These are phyloP conservation scores for Yponomeuta plumbellus DNA, from an alignment of 2,888 invertebrate species.

Conservation along the genomic window DNA sequence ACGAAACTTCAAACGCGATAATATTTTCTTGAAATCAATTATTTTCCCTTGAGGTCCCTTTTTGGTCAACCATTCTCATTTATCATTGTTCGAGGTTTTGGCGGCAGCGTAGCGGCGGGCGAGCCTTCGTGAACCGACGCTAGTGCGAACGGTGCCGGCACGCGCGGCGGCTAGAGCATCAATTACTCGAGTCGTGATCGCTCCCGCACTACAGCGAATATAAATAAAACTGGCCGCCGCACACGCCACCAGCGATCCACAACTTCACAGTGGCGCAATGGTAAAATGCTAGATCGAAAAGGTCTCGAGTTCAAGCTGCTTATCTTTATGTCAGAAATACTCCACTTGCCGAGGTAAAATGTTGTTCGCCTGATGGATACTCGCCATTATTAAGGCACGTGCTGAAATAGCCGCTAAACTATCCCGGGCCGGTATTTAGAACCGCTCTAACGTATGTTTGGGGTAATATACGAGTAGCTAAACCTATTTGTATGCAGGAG, in stretches of 20 bases:
- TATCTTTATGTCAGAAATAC: slow-evolving; percentile 60
- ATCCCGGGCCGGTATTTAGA: slow-evolving; percentile 34
- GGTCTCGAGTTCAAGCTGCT: slow-evolving; percentile 64
- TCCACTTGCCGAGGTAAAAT: slow-evolving; percentile 38
- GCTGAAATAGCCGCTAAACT: slow-evolving; percentile 24
- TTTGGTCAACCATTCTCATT: too few species aligned
- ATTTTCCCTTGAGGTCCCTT: too few species aligned
- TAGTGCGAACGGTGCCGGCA: slow-evolving; percentile 30
- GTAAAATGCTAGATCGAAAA: slow-evolving; percentile 69
- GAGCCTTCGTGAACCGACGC: slow-evolving; percentile 24
- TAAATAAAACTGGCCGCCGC: slow-evolving; percentile 57
- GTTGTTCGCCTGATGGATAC: slow-evolving; percentile 37
- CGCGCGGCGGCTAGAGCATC: slow-evolving; percentile 60
- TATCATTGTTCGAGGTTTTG: too few species aligned
- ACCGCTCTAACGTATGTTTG: slow-evolving; percentile 23
- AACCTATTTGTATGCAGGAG: neutral
- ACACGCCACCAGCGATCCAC: slow-evolving; percentile 51
- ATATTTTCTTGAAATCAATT: too few species aligned
- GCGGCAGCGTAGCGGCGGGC: slow-evolving; percentile 18
- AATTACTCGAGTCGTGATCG: slow-evolving; percentile 72
- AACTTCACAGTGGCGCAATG: slow-evolving; percentile 66
- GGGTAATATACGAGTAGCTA: neutral
- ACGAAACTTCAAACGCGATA: too few species aligned
- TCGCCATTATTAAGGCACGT: slow-evolving; percentile 41
- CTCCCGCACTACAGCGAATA: slow-evolving; percentile 70